Base-by-base conservation (phyloP, 2,113 vertebrate genomes). In the Lycaon pictus region DNA sequence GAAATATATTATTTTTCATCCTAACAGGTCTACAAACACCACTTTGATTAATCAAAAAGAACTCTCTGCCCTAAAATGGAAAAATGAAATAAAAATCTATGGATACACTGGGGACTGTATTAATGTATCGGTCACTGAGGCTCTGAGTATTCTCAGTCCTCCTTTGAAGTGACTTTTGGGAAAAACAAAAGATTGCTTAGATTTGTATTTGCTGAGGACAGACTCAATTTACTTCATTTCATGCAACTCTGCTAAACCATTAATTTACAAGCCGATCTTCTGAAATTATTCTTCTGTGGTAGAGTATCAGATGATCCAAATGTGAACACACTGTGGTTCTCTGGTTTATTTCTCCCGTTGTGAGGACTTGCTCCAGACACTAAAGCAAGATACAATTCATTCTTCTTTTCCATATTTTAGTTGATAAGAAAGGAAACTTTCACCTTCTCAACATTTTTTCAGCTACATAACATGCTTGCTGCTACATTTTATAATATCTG, bases 281-380 rank as follows among this genome's bases (percentile, higher is more conserved):
- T 69, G 84, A 97, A 95, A 91, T 90, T 88, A 43, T 88, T 93
- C 53, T 97, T 91, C 74, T 95, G 55, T 12, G 48, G 82, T 71
- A 69, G 19, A 25, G 32, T 27, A 53, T 74, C 56, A 71, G 10
- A 22, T 81, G 35, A 77, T 51, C 37, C 63, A 65, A 58, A 56
- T 11, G 3, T 32, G 51, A 55, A 53, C 19, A 80, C 27, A 43
- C 1, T 10, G 16, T 60, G 12, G 32, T 22, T 76, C 48, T 71
- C 69, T 84, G 22, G 29, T 62, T 90, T 74, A 77, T 94, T 53
- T 76, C 9, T 2, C 2, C 19, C 32, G 37, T 13, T 3, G 19
- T 67, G 37, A 93, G 32, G 72, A 74, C 67, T 53, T 80, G 60
- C 77, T 43, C 27, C 22, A 63, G 48, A 84, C 19, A 77, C 27